These are phyloP conservation scores for Neodontobutis hainanensis DNA, from an alignment of 2,113 vertebrate genomes.

Conservation along the genomic window DNA sequence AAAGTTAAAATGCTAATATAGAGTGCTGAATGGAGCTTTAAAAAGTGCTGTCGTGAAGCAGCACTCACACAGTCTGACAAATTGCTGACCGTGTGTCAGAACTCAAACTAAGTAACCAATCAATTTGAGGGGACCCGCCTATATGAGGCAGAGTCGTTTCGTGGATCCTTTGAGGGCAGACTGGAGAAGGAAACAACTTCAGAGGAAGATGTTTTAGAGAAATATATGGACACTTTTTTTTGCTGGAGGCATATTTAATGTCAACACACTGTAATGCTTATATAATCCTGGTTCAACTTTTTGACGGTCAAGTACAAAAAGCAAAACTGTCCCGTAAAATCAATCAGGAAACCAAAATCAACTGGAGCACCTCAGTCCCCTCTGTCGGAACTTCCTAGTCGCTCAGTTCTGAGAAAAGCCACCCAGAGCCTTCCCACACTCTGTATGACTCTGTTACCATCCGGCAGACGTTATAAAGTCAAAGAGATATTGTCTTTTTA, in stretches of 20 bases:
- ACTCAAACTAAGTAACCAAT: conserved; percentile 63
- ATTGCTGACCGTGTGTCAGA: conserved; percentile 58
- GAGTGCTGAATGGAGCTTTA: conserved; percentile 58
- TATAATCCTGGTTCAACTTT: too few relatives aligned
- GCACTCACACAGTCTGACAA: conserved; percentile 51
- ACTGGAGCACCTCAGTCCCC: too few relatives aligned
- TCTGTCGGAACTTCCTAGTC: too few relatives aligned
- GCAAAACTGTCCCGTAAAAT: too few relatives aligned
- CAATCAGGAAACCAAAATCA: too few relatives aligned
- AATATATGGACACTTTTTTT: background rate
- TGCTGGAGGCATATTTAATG: background rate
- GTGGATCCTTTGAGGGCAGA: conserved; percentile 20
- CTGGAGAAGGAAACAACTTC: conserved; percentile 12
- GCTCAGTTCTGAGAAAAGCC: too few relatives aligned
- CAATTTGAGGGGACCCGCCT: conserved; percentile 52
- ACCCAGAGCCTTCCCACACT: too few relatives aligned
- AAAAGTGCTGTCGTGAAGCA: conserved; percentile 50
- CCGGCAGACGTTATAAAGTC: too few relatives aligned
- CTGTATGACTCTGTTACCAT: too few relatives aligned
- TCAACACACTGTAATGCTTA: background rate
- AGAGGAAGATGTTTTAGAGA: conserved; percentile 20
- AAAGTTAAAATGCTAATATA: conserved; percentile 52
- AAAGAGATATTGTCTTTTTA: too few relatives aligned
- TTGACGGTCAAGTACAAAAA: too few relatives aligned
- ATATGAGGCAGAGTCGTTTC: conserved; percentile 45